Evolutionary conservation across 2,888 invertebrate species (phyloP).

Genomic region (Phymatocera aterrima): DNA sequence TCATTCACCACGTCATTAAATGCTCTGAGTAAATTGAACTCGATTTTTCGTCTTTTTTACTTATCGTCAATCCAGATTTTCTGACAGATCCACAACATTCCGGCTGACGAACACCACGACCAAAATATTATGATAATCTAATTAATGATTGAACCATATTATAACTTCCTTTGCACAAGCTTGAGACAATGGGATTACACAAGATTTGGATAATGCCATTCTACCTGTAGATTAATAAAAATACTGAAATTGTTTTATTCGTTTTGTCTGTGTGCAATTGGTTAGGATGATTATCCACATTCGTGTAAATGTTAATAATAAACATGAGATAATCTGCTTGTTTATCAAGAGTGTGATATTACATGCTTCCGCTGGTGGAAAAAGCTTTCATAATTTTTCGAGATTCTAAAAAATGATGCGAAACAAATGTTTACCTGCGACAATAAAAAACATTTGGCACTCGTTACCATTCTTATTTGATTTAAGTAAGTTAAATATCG

Average conservation of each 20-base stretch:
- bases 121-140: neutral
- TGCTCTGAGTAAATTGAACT: neutral
- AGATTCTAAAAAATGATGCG: no score
- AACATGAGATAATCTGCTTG: neutral
- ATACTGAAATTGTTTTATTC: neutral
- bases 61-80: neutral
- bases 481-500: no score
- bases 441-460: neutral
- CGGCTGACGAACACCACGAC: neutral
- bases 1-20: neutral
- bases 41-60: neutral
- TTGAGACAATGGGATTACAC: neutral
- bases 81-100: slow-evolving; percentile 25
- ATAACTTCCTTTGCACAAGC: neutral
- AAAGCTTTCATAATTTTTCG: no score
- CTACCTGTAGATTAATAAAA: neutral
- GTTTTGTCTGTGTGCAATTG: neutral
- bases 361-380: no score
- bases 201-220: neutral
- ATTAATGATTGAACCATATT: neutral
- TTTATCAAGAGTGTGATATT: neutral
- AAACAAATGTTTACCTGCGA: neutral
- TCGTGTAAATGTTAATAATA: neutral
- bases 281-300: neutral
- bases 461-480: no score